Base-by-base conservation (phyloP, 2,888 invertebrate genomes). In the Myopa tessellatipennis region DNA sequence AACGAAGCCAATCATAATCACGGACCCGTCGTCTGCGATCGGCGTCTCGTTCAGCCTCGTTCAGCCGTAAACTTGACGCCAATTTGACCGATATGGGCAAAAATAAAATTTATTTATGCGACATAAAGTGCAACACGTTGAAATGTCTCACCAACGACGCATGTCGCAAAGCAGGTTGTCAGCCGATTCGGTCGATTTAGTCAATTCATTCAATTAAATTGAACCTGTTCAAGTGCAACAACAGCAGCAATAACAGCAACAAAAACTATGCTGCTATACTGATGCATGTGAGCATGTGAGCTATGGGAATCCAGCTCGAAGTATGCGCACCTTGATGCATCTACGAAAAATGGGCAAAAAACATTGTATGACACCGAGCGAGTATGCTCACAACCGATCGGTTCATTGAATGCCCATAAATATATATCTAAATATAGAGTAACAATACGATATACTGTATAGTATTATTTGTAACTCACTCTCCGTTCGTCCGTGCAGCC, bases 21-120 rank as follows among this genome's bases (percentile, higher is more conserved):
- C 61, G 7, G 16, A 26, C 81, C 81, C 38, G n/a, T 55, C 55
- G 55, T 14, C 52, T 67, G 50, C 26, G 10, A 52, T 45, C 26
- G 68, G 68, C 77, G 61, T 83, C 81, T 81, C 79, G 81, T 78
- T 81, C 82, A 82, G 82, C 82, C 83, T 83, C n/a, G n/a, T n/a
- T 65, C 82, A 81, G 81, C 68, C 80, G 77, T 82, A 82, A 83
- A 83, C 82, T 83, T 82, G 82, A 83, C 83, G 83, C 83, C 83
- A 82, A 82, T 81, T 82, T 82, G 82, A 82, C 82, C 80, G 79
- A 83, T 82, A 82, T 83, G 82, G 82, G 68, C 79, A 79, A 74
- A 79, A 79, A 69, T 55, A 76, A 73, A 78, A 50, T 72, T 55
- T 74, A 55, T 58, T 16, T 34, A 71, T 71, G 55, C 68, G 68